phyloP scores from a whole-genome alignment of 2,113 vertebrate species.

The Grammomys dolichurus region DNA sequence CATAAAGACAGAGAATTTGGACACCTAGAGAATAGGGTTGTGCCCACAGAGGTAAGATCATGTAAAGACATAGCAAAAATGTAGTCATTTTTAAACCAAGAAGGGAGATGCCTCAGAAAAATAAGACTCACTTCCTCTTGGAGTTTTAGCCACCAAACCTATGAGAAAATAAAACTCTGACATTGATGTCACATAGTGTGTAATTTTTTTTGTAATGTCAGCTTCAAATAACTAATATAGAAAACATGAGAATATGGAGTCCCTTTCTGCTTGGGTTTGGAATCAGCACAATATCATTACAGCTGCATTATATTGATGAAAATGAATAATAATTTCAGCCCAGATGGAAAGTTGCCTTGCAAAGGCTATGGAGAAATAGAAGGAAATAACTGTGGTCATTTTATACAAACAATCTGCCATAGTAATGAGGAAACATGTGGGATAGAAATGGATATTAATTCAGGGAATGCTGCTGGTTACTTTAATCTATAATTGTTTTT shows the following conservation, averaged over 20 bases:
- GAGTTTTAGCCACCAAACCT: neutral
- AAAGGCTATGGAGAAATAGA: neutral
- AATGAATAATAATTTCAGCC: slow-evolving; percentile 11
- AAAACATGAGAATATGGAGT: neutral
- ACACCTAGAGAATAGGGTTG: neutral
- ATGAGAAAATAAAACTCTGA: neutral
- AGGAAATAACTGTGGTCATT: slow-evolving; percentile 20
- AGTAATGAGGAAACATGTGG: neutral
- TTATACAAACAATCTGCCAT: slow-evolving; percentile 3
- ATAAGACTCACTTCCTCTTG: neutral
- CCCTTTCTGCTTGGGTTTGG: neutral
- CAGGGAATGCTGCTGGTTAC: neutral
- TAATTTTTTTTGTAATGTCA: neutral
- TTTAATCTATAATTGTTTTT: slow-evolving; percentile 35
- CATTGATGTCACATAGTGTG: too few relatives aligned
- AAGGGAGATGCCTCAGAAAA: neutral
- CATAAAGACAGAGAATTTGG: neutral
- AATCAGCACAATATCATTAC: neutral
- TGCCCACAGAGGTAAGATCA: neutral
- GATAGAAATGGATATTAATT: slow-evolving; percentile 39
- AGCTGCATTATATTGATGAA: neutral
- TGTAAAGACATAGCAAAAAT: neutral
- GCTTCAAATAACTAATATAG: neutral
- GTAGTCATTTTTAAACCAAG: neutral
- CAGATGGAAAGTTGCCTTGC: neutral